Evolutionary conservation across 2,888 invertebrate genomes (phyloP), one percentile per base, ranked within the genome.

Genomic region (Stictocephala bisonia): DNA sequence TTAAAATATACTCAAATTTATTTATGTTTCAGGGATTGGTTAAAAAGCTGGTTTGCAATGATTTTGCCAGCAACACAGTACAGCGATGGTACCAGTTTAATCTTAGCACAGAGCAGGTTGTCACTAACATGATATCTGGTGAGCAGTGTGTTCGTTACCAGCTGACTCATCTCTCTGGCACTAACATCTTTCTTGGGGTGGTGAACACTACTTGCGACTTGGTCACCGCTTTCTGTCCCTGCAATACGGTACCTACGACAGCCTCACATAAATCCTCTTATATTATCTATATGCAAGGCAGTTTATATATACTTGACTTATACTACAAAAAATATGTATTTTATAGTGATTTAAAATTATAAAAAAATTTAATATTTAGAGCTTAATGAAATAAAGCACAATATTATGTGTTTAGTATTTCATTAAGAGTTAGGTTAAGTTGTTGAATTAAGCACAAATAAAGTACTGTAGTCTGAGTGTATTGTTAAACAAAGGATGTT

Each of bases 91-190:
- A 94, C 81, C 89, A 91, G 83, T 92, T 96, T 81, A 96, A 96
- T 83, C 93, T 90, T 3, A 93, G 93, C 18, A 85, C 93, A 51
- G 87, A 88, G 20, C 90, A 89, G 76, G 91, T 94, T 35, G 85
- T 95, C 72, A 91, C 93, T 13, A 96, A 95, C 83, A 89, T 92
- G 29, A 93, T 94, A 48, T 93, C 93, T 77, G 95, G 95, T 1
- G 96, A 96, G 82, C 93, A 94, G 79, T 94, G 93, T 82, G 91
- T 93, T 18, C 93, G 92, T 81, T 97, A 97, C 84, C 93, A 93
- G 80, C 90, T 95, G 75, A 88, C 90, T 18, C 87, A 91, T 29
- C 89, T 97, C 67, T 91, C 91, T 2, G 92, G 92, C 3, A 95
- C 95, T n/a, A 97, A 97, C 84, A 87, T 93, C 4, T 96, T 96